Percentiles rank a stretch among this genome's conserved stretches.
Conservation (phyloP, 2,888 invertebrate species). For the Polymixis flavicincta region DNA sequence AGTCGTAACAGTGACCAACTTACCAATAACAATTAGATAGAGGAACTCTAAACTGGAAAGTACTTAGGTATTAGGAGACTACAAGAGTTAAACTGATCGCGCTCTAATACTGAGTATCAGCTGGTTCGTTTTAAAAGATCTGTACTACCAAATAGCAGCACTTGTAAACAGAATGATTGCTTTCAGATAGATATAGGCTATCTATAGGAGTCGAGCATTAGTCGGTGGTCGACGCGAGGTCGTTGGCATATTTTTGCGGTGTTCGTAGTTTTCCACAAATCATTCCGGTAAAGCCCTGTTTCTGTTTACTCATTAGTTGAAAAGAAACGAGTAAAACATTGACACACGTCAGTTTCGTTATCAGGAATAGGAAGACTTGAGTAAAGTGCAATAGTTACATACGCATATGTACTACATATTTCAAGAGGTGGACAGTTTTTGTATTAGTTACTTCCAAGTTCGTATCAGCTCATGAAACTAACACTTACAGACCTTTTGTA, state of each 20-base stretch:
- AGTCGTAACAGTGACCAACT: neutral
- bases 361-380: constrained; percentile 13
- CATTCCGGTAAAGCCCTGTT: constrained; percentile 35
- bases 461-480: neutral
- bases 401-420: neutral
- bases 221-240: constrained; percentile 46
- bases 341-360: constrained; percentile 33
- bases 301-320: constrained; percentile 26
- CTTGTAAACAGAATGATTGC: constrained; percentile 54
- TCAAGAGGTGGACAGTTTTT: no score
- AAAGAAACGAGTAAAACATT: constrained; percentile 14
- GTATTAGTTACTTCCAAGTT: neutral
- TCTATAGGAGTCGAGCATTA: constrained; percentile 48
- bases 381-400: neutral
- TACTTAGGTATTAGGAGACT: neutral
- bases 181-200: constrained; percentile 44
- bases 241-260: constrained; percentile 49
- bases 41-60: no score
- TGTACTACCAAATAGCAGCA: constrained; percentile 26
- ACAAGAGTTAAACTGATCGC: neutral
- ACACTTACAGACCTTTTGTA: no score
- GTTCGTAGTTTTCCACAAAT: constrained; percentile 53
- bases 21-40: neutral
- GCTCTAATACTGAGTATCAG: constrained; percentile 25
- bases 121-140: constrained; percentile 42